Evolutionary conservation across 2,888 invertebrate species (phyloP), one percentile per base, ranked within the genome.

Genomic region (Platycheirus albimanus): DNA sequence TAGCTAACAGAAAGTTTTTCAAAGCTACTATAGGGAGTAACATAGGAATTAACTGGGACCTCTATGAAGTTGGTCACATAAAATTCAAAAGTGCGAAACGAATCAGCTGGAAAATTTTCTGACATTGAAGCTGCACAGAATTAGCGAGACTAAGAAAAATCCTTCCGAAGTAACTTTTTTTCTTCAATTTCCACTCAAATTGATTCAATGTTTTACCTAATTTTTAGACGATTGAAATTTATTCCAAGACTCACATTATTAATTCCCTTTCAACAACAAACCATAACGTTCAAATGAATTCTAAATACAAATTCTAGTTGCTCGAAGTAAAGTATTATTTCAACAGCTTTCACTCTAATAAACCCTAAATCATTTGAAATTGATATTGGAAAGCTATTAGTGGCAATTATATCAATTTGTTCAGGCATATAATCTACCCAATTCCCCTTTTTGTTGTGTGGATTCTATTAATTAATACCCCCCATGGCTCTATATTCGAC

Each of bases 361-460:
- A 67, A 66, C 76, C 61, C 45, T 41, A 41, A 71, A 66, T 58
- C 47, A 71, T 58, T 76, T 76, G 80, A 76, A 80, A 80, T 58
- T 51, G 80, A 81, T 76, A 76, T 70, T 66, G 52, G 28, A 76
- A 71, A 71, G 71, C 76, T 81, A 81, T 66, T 71, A 71, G 52
- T 43, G 56, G 74, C 66, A 80, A 80, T 80, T 75, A 80, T 64
- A 75, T 81, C 51, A 51, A 33, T 58, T 70, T 36, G 58, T 64
- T 43, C 51, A 24, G 51, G 47, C 41, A 49, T 54, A 36, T 52
- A 19, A 28, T 28, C 24, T 61, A 45, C n/a, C n/a, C 19, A 20
- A 10, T 58, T 20, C 10, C 5, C 13, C 13, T 11, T 41, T 3
- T 41, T 28, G 33, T n/a, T 17, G 0, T 33, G 19, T 6, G 30